Conservation (phyloP, 2,888 invertebrate genomes). For the Caenorhabditis auriculariae region DNA sequence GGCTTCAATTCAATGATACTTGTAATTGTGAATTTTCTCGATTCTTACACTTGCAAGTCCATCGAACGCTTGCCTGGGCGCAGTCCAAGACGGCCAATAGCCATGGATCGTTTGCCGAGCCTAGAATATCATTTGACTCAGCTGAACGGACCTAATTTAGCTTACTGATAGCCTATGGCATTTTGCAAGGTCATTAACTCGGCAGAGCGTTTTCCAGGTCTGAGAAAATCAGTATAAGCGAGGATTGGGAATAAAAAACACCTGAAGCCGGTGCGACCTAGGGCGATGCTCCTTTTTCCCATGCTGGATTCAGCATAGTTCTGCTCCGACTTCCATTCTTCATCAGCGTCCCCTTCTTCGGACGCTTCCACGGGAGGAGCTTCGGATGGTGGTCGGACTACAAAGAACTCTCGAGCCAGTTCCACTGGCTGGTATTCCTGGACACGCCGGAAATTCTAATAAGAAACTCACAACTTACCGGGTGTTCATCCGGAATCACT, state of each 20-base stretch:
- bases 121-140: constrained; percentile 14
- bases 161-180: not conserved
- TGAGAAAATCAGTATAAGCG: not conserved
- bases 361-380: not conserved
- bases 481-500: no score
- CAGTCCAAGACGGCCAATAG: constrained; percentile 53
- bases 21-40: not conserved
- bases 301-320: constrained; percentile 19
- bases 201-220: constrained; percentile 25
- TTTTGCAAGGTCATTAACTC: constrained; percentile 1
- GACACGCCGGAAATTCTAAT: no score
- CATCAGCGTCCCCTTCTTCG: constrained; percentile 4
- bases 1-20: constrained; percentile 5
- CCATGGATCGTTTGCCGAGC: constrained; percentile 51
- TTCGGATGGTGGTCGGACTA: not conserved
- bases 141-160: not conserved
- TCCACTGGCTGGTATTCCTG: no score
- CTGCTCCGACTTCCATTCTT: constrained; percentile 19
- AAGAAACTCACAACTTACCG: not conserved
- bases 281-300: constrained; percentile 55
- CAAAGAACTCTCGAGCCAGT: no score
- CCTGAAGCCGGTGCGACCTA: constrained; percentile 54
- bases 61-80: constrained; percentile 52
- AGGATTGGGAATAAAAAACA: no score
- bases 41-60: constrained; percentile 17